A percentile compares a stretch with the other conserved stretches of the same genome.
Evolutionary conservation across 2,113 vertebrate species (phyloP).

Genomic region (Halichoeres trimaculatus): DNA sequence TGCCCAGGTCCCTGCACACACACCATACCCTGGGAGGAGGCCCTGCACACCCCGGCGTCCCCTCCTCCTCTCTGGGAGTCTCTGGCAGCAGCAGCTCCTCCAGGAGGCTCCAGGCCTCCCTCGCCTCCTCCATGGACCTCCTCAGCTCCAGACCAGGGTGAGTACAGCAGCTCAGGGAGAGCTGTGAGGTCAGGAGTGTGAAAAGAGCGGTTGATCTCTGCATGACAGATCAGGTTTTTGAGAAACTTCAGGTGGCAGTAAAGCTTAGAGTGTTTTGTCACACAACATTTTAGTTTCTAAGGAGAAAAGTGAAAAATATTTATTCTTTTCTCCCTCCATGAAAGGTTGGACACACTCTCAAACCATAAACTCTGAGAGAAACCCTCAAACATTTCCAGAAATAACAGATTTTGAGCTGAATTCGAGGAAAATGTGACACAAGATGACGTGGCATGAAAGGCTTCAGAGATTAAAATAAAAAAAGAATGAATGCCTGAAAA

Average conservation of each 20-base stretch:
- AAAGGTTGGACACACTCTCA: neutral
- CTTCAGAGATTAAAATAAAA: no score
- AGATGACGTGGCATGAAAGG: neutral
- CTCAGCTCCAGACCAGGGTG: constrained; percentile 86
- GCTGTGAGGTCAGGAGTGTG: no score
- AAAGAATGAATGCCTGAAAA: no score
- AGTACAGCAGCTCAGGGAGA: constrained; percentile 16
- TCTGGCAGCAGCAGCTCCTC: constrained; percentile 48
- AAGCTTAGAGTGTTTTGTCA: neutral
- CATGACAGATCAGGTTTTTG: neutral
- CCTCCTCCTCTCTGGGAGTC: constrained; percentile 21
- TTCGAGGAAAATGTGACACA: neutral
- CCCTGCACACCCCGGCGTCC: constrained; percentile 73
- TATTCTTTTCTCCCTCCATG: neutral
- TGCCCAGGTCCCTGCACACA: constrained; percentile 86
- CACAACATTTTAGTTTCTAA: neutral
- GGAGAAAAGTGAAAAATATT: constrained; percentile 1
- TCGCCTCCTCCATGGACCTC: constrained; percentile 94
- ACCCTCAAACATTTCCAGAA: neutral
- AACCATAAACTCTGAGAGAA: neutral
- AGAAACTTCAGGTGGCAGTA: neutral
- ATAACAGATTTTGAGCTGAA: neutral
- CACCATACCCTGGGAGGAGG: constrained; percentile 77
- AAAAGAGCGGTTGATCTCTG: no score
- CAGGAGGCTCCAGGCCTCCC: constrained; percentile 64